Conservation (phyloP, 1,140 invertebrate genomes). For the Chironomus striatipennis region DNA sequence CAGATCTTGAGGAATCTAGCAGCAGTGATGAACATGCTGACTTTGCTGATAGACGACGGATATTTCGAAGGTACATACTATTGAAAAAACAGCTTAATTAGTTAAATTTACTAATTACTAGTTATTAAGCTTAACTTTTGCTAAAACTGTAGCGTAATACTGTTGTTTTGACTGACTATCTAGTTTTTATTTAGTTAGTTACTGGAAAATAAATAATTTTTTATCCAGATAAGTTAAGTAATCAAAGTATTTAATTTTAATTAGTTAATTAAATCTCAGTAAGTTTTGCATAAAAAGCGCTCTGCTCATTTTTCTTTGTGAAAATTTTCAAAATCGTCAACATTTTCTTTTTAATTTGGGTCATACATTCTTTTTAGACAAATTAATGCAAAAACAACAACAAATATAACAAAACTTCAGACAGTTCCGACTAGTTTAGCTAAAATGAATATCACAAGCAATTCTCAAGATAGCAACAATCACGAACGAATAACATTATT, state of each 20-base stretch:
- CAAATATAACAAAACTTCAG: not conserved
- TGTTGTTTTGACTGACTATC: too few species aligned
- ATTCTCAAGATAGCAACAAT: not conserved
- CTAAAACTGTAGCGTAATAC: too few species aligned
- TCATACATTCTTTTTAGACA: not conserved
- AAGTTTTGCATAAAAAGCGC: not conserved
- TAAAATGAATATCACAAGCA: not conserved
- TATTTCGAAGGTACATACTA: not conserved
- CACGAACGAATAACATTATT: conserved; percentile 75
- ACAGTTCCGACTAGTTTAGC: not conserved
- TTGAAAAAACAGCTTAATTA: too few species aligned
- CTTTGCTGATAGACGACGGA: not conserved
- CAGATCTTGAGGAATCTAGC: not conserved
- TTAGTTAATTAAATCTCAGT: not conserved
- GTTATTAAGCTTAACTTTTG: too few species aligned
- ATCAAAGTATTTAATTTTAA: too few species aligned
- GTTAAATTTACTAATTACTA: too few species aligned
- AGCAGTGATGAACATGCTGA: not conserved
- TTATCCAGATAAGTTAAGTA: too few species aligned
- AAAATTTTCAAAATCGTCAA: too few species aligned
- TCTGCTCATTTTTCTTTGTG: too few species aligned
- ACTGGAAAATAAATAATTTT: too few species aligned
- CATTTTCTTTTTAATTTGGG: not conserved
- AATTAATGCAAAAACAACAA: conserved; percentile 9
- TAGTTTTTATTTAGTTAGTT: too few species aligned